Evolutionary conservation across 1,140 invertebrate genomes (phyloP).

Genomic region (Tetragonula clypearis): DNA sequence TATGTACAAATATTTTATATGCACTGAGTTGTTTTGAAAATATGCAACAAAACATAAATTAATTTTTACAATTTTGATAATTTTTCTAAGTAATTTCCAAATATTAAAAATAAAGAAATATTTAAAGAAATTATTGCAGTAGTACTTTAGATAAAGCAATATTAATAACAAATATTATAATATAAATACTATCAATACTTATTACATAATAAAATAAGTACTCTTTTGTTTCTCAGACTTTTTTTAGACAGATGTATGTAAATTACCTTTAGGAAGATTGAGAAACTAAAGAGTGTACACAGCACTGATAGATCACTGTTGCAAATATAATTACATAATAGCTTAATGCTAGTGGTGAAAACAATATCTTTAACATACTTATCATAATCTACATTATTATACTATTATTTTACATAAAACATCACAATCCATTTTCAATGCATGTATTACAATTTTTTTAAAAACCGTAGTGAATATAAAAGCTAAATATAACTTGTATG

Average conservation of each 20-base stretch:
- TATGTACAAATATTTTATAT: constrained; percentile 27
- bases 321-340: neutral
- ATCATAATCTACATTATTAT: constrained; percentile 15
- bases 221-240: constrained; percentile 28
- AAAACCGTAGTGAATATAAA: constrained; percentile 30
- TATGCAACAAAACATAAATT: constrained; percentile 29
- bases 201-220: constrained; percentile 25
- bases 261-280: neutral
- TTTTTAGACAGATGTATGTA: constrained; percentile 2
- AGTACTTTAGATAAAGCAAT: constrained; percentile 16
- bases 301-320: neutral
- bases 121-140: constrained; percentile 7
- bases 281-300: constrained; percentile 11
- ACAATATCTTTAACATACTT: constrained; percentile 23
- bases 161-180: constrained; percentile 19
- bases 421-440: constrained; percentile 23
- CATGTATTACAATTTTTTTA: constrained; percentile 14
- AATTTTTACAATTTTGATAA: neutral
- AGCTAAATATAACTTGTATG: constrained; percentile 21
- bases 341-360: neutral
- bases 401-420: constrained; percentile 4
- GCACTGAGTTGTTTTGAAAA: neutral
- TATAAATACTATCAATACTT: neutral
- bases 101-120: neutral
- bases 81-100: neutral